A percentile compares a stretch with the other conserved stretches of the same genome.
phyloP scores from a whole-genome alignment of 2,797 vertebrate genomes.

The Gadopsis bispinosus region DNA sequence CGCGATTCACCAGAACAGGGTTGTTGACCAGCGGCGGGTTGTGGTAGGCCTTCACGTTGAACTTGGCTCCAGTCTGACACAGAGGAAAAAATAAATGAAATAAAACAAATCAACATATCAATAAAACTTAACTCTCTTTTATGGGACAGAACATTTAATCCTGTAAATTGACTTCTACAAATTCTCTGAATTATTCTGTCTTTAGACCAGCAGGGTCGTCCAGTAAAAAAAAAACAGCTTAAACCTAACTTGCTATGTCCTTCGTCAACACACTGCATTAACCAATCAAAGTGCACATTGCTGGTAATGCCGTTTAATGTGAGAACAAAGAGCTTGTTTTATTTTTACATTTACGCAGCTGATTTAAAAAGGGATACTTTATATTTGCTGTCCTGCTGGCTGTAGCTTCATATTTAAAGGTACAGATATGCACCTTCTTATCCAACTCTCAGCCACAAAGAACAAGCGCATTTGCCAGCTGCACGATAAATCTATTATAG shows the following conservation, averaged over 20 bases:
- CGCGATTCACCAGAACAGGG: constrained; percentile 83
- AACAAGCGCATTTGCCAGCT: neutral
- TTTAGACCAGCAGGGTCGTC: neutral
- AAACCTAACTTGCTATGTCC: too few species aligned
- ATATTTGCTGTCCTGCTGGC: neutral
- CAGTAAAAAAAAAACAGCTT: too few species aligned
- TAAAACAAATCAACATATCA: too few species aligned
- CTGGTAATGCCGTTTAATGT: neutral
- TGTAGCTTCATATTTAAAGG: neutral
- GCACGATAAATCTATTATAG: neutral
- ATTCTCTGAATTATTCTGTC: too few species aligned
- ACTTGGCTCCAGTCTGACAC: constrained; percentile 84
- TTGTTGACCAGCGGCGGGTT: constrained; percentile 86
- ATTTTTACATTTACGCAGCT: neutral
- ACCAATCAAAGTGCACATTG: neutral
- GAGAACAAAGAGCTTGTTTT: neutral
- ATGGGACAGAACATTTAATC: neutral
- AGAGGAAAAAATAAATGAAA: too few species aligned
- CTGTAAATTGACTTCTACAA: neutral
- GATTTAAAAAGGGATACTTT: neutral
- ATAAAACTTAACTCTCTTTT: neutral
- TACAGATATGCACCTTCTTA: neutral
- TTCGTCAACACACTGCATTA: too few species aligned
- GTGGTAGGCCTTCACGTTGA: constrained; percentile 92
- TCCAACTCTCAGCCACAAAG: neutral